phyloP scores from a whole-genome alignment of 2,797 vertebrate species.

The Spondyliosoma cantharus region DNA sequence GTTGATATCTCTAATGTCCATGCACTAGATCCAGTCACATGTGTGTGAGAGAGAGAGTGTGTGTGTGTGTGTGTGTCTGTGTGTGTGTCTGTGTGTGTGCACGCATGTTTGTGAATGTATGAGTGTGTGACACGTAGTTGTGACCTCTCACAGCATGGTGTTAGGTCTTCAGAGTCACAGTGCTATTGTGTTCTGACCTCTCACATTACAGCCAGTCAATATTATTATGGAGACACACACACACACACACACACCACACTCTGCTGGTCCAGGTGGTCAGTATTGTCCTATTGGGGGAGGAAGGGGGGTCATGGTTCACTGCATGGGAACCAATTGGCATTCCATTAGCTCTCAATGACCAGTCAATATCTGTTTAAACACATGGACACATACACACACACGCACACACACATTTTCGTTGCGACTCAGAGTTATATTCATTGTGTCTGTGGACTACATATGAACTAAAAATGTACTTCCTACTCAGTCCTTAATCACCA shows the following conservation, averaged over 20 bases:
- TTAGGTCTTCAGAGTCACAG: constrained; percentile 76
- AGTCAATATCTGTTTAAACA: constrained; percentile 46
- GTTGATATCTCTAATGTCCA: not conserved
- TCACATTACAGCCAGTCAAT: constrained; percentile 84
- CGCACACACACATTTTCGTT: not conserved
- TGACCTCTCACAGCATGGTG: constrained; percentile 84
- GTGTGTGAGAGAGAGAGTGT: not conserved
- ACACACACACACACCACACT: constrained; percentile 28
- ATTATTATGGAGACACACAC: constrained; percentile 58
- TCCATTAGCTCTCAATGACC: constrained; percentile 57
- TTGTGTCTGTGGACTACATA: no score
- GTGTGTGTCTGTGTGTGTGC: constrained; percentile 1
- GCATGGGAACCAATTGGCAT: constrained; percentile 58
- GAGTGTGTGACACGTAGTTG: constrained; percentile 75
- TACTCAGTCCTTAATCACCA: no score
- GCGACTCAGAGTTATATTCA: not conserved
- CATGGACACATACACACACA: not conserved
- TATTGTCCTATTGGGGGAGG: constrained; percentile 52
- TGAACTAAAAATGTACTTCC: no score
- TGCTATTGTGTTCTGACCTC: constrained; percentile 80
- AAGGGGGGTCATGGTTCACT: constrained; percentile 36
- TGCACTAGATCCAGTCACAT: constrained; percentile 2
- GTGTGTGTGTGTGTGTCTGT: not conserved
- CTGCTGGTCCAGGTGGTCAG: constrained; percentile 72
- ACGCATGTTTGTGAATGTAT: constrained; percentile 20